Conservation (phyloP, 2,113 vertebrate species). For the Alosa alosa region DNA sequence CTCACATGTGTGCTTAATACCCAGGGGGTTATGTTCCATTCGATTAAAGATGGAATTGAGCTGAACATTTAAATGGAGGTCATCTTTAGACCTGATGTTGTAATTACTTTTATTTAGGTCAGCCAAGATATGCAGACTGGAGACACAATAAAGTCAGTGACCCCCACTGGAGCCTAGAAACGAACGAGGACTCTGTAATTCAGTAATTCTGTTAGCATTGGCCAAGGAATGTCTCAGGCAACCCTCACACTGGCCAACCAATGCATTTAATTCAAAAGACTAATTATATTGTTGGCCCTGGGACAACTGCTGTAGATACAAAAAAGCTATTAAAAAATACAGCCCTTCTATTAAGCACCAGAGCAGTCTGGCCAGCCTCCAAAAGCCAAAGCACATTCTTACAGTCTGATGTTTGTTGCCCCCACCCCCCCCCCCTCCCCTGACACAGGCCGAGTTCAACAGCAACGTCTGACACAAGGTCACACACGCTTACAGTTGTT, state of each 20-base stretch:
- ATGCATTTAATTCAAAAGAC: constrained; percentile 23
- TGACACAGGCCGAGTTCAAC: background rate
- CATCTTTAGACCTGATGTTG: no score
- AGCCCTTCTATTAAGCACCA: background rate
- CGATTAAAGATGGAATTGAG: no score
- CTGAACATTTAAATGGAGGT: no score
- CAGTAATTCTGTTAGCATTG: background rate
- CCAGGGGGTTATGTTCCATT: no score
- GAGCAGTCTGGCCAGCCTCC: background rate
- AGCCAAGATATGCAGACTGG: background rate
- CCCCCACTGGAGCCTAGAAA: background rate
- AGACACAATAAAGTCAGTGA: background rate
- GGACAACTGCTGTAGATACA: background rate
- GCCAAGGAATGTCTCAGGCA: background rate
- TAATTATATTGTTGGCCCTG: background rate
- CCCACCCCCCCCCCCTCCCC: background rate
- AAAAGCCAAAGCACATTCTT: background rate
- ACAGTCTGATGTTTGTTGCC: background rate
- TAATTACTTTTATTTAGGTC: no score
- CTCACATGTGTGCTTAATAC: no score
- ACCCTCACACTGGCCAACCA: constrained; percentile 20
- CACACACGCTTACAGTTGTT: background rate
- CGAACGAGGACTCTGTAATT: constrained; percentile 23
- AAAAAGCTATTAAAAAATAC: background rate
- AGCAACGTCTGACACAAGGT: background rate